Evolutionary conservation across 2,888 invertebrate species (phyloP).

Genomic region (Papilio gigon): DNA sequence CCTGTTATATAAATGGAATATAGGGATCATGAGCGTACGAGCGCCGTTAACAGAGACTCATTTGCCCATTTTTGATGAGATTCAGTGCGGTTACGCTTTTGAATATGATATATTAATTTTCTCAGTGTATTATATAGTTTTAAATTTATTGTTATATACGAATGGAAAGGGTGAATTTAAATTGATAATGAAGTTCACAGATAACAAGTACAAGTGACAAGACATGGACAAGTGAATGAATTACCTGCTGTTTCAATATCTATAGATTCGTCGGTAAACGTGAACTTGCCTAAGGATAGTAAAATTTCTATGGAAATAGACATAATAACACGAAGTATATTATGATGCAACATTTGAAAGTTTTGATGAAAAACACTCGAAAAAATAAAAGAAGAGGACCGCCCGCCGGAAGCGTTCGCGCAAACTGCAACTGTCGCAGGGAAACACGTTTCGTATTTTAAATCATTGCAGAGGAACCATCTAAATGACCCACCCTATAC

Average conservation of each 20-base stretch:
- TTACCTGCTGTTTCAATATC: no score
- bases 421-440: not conserved
- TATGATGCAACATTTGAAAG: slow-evolving; percentile 5
- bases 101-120: slow-evolving; percentile 26
- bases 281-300: not conserved
- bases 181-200: no score
- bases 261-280: no score
- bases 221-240: no score
- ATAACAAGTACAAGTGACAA: no score
- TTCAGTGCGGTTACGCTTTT: slow-evolving; percentile 24
- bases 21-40: slow-evolving; percentile 45
- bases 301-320: not conserved
- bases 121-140: slow-evolving; percentile 5
- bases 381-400: not conserved
- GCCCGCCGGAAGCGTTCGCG: not conserved
- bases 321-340: not conserved
- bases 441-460: not conserved
- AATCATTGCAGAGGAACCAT: not conserved
- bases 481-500: not conserved
- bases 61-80: slow-evolving; percentile 43
- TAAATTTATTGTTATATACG: not conserved
- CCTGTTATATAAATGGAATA: slow-evolving; percentile 56
- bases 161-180: no score
- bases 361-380: not conserved
- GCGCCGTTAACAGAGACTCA: slow-evolving; percentile 40